Percentiles rank a stretch among this genome's conserved stretches.
These are phyloP conservation scores for Gisinianus flammeolus DNA, from an alignment of 2,888 invertebrate genomes.

Conservation along the genomic window DNA sequence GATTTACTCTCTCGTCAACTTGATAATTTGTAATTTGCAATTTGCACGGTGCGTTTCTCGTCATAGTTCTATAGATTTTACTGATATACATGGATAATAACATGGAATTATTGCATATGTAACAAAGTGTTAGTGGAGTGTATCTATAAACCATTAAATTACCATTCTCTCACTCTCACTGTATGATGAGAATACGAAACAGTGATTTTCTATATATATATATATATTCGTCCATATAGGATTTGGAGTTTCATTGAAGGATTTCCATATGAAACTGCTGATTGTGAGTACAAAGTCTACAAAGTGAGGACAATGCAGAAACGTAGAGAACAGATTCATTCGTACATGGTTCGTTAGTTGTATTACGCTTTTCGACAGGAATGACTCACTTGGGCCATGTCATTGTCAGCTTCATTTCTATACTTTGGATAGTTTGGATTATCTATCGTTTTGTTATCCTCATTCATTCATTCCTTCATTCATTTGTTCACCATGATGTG, in stretches of 20 bases:
- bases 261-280: background rate
- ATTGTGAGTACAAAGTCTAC: background rate
- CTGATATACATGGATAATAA: too few species aligned
- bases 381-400: constrained; percentile 25
- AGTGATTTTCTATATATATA: too few species aligned
- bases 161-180: too few species aligned
- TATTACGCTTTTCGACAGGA: constrained; percentile 9
- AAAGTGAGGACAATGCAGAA: background rate
- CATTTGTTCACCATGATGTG: background rate
- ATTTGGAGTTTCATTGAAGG: background rate
- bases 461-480: background rate
- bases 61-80: too few species aligned
- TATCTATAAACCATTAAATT: background rate
- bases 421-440: background rate
- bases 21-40: background rate
- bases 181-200: too few species aligned
- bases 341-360: constrained; percentile 32
- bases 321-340: background rate
- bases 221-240: background rate
- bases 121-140: too few species aligned
- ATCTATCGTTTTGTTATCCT: constrained; percentile 8
- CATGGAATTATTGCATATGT: too few species aligned
- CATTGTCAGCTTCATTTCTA: constrained; percentile 3
- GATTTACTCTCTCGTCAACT: background rate
- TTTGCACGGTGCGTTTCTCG: background rate